Conservation (phyloP, 2,797 vertebrate species). For the Lacerta viridis region DNA sequence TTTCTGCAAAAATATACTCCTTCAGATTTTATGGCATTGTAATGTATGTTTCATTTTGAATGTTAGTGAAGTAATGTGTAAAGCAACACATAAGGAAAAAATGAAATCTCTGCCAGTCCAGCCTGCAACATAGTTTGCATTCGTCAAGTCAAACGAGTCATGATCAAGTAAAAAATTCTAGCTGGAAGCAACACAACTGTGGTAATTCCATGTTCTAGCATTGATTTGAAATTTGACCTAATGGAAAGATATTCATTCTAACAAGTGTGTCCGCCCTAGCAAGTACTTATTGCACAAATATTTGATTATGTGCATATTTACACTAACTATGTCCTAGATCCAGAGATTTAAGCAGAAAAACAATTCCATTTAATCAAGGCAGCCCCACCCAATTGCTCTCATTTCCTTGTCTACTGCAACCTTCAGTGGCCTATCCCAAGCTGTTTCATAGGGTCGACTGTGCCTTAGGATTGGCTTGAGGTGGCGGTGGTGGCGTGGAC, state of each 20-base stretch:
- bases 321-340: background rate
- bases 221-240: constrained; percentile 21
- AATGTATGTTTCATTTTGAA: constrained; percentile 6
- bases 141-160: background rate
- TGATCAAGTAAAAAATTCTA: constrained; percentile 21
- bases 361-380: background rate
- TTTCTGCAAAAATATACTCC: constrained; percentile 22
- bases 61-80: background rate
- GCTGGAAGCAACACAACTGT: constrained; percentile 36
- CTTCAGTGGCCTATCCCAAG: background rate
- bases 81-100: background rate
- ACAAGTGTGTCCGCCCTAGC: background rate
- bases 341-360: background rate
- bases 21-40: constrained; percentile 9
- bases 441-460: background rate
- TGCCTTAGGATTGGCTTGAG: too few species aligned
- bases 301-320: background rate
- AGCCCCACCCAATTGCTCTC: background rate
- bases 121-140: background rate
- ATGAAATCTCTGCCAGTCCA: background rate
- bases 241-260: background rate
- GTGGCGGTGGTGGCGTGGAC: background rate
- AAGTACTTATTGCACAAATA: background rate
- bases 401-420: background rate
- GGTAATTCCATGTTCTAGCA: constrained; percentile 38